phyloP scores from a whole-genome alignment of 2,888 invertebrate species.

The Cataglyphis rosenhaueri region DNA sequence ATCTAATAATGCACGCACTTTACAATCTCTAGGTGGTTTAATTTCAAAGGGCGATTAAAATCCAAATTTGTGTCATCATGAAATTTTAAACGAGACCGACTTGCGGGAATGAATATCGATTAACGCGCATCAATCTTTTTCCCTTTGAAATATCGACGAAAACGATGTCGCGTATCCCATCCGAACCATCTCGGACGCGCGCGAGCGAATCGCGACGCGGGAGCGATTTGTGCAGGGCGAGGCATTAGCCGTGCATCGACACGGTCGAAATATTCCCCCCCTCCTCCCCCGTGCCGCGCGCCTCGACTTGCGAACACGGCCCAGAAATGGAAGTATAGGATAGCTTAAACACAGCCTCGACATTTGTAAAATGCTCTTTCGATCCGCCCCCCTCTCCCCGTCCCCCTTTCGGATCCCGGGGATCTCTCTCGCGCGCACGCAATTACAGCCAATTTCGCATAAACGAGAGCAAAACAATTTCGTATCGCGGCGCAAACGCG shows the following conservation, averaged over 20 bases:
- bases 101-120: not conserved
- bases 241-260: slow-evolving; percentile 51
- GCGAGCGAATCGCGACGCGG: slow-evolving; percentile 3
- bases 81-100: not conserved
- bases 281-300: not conserved
- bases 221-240: slow-evolving; percentile 21
- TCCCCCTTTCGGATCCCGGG: no score
- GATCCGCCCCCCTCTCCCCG: not conserved
- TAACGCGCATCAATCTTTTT: not conserved
- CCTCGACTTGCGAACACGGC: slow-evolving; percentile 8
- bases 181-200: not conserved
- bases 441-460: slow-evolving; percentile 77
- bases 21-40: not conserved
- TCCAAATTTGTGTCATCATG: not conserved
- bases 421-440: slow-evolving; percentile 63
- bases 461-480: slow-evolving; percentile 74
- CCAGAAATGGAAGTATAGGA: slow-evolving; percentile 42
- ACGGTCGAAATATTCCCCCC: slow-evolving; percentile 44
- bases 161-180: not conserved
- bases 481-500: slow-evolving; percentile 71
- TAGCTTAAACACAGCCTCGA: slow-evolving; percentile 48
- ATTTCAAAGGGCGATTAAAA: not conserved
- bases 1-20: not conserved
- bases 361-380: slow-evolving; percentile 53
- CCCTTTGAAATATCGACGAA: not conserved